A percentile compares a stretch with the other conserved stretches of the same genome.
Conservation (phyloP, 2,113 vertebrate species). For the Syngnathus typhle region DNA sequence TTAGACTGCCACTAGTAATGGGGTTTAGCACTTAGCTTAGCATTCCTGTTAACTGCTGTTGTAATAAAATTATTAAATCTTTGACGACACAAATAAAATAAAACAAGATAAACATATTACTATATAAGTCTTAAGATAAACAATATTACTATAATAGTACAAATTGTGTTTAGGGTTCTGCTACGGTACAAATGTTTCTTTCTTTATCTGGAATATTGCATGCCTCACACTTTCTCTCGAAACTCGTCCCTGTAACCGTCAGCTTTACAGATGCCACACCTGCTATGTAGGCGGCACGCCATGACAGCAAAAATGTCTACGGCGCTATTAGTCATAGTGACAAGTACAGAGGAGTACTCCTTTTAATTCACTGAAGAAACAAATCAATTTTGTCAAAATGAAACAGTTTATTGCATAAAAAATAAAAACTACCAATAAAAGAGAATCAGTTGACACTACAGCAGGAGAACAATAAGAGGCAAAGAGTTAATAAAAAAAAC, state of each 20-base stretch:
- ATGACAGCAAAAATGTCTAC: background rate
- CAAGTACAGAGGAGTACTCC: background rate
- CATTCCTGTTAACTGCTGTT: background rate
- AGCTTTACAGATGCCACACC: background rate
- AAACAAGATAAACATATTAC: too few relatives aligned
- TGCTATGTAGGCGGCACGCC: background rate
- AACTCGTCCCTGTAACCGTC: background rate
- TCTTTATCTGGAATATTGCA: background rate
- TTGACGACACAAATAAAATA: too few relatives aligned
- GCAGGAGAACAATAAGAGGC: constrained; percentile 33
- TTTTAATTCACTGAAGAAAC: background rate
- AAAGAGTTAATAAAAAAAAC: constrained; percentile 3
- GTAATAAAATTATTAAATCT: too few relatives aligned
- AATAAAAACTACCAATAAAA: constrained; percentile 45
- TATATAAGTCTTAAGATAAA: too few relatives aligned
- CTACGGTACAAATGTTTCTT: background rate
- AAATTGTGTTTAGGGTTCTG: background rate
- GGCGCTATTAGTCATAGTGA: background rate
- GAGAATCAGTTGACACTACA: constrained; percentile 36
- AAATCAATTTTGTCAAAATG: constrained; percentile 14
- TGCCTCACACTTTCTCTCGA: background rate
- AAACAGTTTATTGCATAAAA: constrained; percentile 52
- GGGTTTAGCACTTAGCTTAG: background rate
- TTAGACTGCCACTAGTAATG: background rate
- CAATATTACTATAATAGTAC: background rate